phyloP scores from a whole-genome alignment of 2,113 vertebrate species.

The Stegastes partitus region DNA sequence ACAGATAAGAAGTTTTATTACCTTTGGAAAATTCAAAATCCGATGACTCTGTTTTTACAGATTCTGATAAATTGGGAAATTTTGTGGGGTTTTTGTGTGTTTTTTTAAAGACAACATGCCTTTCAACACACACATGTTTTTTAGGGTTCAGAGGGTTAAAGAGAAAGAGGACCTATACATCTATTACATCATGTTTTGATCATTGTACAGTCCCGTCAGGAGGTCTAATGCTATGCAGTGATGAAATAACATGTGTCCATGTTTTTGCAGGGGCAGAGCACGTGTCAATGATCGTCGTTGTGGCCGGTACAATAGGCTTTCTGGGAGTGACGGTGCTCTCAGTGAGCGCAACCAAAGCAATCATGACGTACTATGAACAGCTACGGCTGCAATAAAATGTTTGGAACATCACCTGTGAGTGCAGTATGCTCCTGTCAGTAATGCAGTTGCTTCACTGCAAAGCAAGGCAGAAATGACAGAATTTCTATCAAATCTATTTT shows the following conservation, averaged over 20 bases:
- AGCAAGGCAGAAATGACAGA: neutral
- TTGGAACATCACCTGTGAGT: neutral
- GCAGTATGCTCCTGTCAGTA: neutral
- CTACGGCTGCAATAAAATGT: conserved; percentile 60
- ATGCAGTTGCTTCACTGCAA: neutral
- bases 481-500: neutral
- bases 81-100: no score
- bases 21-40: no score
- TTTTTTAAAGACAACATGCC: no score
- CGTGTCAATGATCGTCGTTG: conserved; percentile 41
- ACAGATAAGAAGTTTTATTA: no score
- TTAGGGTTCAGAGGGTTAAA: no score
- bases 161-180: neutral
- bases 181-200: neutral
- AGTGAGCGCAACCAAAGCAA: conserved; percentile 62
- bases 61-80: no score
- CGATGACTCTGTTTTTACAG: no score
- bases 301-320: conserved; percentile 64
- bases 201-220: neutral
- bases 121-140: no score
- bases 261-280: conserved; percentile 69
- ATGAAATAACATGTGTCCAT: neutral
- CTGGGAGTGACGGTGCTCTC: conserved; percentile 57
- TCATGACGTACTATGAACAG: conserved; percentile 65
- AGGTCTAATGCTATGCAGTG: neutral